Evolutionary conservation across 2,113 vertebrate species (phyloP), one percentile per base, ranked within the genome.

Genomic region (Colossoma macropomum): DNA sequence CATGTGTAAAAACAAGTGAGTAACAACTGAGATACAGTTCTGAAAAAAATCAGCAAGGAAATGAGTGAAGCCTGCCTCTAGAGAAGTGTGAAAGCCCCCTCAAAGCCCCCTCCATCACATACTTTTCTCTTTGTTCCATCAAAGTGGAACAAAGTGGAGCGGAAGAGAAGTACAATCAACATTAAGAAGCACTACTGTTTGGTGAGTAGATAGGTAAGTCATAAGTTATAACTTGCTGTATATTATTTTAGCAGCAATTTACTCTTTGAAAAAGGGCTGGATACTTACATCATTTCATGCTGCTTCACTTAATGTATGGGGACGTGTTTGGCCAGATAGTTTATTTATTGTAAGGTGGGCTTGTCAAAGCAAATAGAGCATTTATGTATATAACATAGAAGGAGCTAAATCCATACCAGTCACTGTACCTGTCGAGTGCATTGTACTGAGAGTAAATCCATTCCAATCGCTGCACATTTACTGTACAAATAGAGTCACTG

Each of bases 31-130:
- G 10, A 45, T n/a, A n/a, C 45, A 32, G 17, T 32, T 41, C 62
- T 48, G 4, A 48, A 5, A 9, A 27, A 30, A 56, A 63, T 19
- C 16, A 50, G 41, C 7, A 68, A 77, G 89, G 90, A 91, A 93
- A 82, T 88, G 71, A 28, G 3, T 13, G 6, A 52, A 52, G 50
- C 11, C 10, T 80, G 52, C 4, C 60, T n/a, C 48, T 62, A 17
- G 17, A 30, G 16, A 6, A 2, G 19, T 23, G 54, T 56, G 54
- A 27, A 62, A 11, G n/a, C 59, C 23, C 59, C 59, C 59, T 27
- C 59, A 62, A 3, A 62, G 10, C 27, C n/a, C 23, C 25, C 23
- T n/a, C n/a, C 25, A 1, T 21, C 25, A 12, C 59, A 62, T 56
- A 62, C 56, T 23, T 27, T 59, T 6, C 8, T 52, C 4, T 52